Evolutionary conservation across 2,797 vertebrate genomes (phyloP).

Genomic region (Petrocephalus sullivani): DNA sequence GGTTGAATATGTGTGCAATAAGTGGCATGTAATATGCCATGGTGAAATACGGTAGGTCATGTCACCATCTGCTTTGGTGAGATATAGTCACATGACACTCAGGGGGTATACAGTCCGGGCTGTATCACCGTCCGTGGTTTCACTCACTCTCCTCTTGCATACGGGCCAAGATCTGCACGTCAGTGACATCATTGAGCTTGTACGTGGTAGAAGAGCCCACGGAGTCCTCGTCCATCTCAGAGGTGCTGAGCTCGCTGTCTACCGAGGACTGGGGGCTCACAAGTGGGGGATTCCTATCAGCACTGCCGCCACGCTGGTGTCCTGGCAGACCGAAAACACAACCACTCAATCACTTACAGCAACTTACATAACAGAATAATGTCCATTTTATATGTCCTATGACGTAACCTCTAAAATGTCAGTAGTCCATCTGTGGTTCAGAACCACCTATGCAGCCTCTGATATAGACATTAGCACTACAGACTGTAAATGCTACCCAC

Average conservation of each 20-base stretch:
- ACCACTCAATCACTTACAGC: background rate
- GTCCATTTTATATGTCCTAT: no score
- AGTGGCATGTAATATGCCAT: background rate
- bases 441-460: no score
- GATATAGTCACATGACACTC: background rate
- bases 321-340: slow-evolving; percentile 46
- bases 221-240: slow-evolving; percentile 98
- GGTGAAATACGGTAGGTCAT: background rate
- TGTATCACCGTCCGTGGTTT: background rate
- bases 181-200: slow-evolving; percentile 95
- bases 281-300: slow-evolving; percentile 79
- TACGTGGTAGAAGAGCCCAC: slow-evolving; percentile 92
- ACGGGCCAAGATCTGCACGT: slow-evolving; percentile 94
- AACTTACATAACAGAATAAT: background rate
- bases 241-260: slow-evolving; percentile 96
- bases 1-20: background rate
- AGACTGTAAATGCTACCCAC: background rate
- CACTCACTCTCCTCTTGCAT: slow-evolving; percentile 99
- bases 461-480: no score
- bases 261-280: slow-evolving; percentile 93
- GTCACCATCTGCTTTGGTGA: background rate
- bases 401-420: no score
- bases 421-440: no score
- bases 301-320: slow-evolving; percentile 67
- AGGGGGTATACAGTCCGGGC: background rate